Evolutionary conservation across 2,888 invertebrate genomes (phyloP).

Genomic region (Molanna angustata): DNA sequence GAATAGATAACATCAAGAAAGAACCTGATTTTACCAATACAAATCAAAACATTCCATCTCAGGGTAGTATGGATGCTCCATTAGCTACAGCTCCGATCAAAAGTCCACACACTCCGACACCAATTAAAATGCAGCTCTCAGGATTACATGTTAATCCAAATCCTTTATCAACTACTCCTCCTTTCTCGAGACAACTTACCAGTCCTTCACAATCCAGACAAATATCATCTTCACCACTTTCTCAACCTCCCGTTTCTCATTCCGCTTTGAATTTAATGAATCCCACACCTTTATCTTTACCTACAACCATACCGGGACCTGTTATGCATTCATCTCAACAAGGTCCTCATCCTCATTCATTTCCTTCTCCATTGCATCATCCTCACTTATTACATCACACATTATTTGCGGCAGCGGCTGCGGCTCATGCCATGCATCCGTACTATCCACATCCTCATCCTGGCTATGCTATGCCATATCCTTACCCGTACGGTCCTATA

Average conservation of each 20-base stretch:
- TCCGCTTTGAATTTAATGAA: constrained; percentile 63
- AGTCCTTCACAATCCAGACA: constrained; percentile 53
- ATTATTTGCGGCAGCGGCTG: constrained; percentile 60
- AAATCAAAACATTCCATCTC: constrained; percentile 46
- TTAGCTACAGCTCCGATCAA: constrained; percentile 57
- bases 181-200: constrained; percentile 51
- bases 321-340: constrained; percentile 75
- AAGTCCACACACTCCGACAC: constrained; percentile 55
- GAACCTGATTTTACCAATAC: constrained; percentile 61
- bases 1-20: constrained; percentile 70
- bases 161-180: constrained; percentile 50
- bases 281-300: constrained; percentile 58
- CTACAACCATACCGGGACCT: constrained; percentile 64
- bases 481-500: constrained; percentile 70
- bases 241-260: constrained; percentile 54
- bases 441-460: constrained; percentile 69
- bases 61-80: constrained; percentile 37
- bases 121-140: constrained; percentile 50
- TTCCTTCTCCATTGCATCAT: constrained; percentile 68
- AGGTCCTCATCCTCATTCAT: constrained; percentile 65
- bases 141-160: constrained; percentile 43
- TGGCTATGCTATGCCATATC: constrained; percentile 67
- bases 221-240: constrained; percentile 52
- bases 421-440: constrained; percentile 66
- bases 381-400: constrained; percentile 70